Evolutionary conservation across 1,140 invertebrate species (phyloP), one percentile per base, ranked within the genome.

Genomic region (Habropoda laboriosa): DNA sequence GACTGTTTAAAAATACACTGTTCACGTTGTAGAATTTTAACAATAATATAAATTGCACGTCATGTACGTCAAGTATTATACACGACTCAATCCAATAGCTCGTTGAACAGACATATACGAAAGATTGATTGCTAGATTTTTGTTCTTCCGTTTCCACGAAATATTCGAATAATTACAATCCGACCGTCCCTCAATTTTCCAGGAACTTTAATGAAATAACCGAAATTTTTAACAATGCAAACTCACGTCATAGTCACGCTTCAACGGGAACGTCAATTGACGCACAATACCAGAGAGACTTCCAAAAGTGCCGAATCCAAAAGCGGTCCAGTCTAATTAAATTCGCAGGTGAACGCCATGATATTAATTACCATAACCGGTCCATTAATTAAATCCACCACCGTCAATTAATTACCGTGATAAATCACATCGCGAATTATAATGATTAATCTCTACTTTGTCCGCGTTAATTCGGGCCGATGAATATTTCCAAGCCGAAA

Each of bases 391-490:
- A 70, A 57, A 77, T 49, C 16, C 66, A 58, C 16, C 24, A 6
- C 0, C 12, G 35, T 32, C 61, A 53, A 70, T 66, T 67, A 55
- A 76, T 78, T 58, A 70, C 8, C 53, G 42, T 6, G 27, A 78
- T 21, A 57, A 60, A 71, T 78, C 45, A 32, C 24, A 49, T 49
- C 12, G 24, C n/a, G 24, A 71, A 71, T 71, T 71, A 53, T 30
- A 12, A 21, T 24, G 66, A 71, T 60, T 51, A 77, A 77, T 77
- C 30, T 77, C 32, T n/a, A 60, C 32, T 47, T 45, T n/a, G n/a
- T n/a, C n/a, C 21, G n/a, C 13, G 30, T 68, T 47, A 27, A 70
- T 47, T 21, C 3, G 1, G 1, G 2, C 16, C 27, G 30, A 30
- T 30, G 12, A 35, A 2, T 47, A 21, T 0, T 12, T 18, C n/a